Percentiles rank a stretch among this genome's conserved stretches.
Conservation (phyloP, 2,888 invertebrate genomes). For the Ichneumoninae sp. region DNA sequence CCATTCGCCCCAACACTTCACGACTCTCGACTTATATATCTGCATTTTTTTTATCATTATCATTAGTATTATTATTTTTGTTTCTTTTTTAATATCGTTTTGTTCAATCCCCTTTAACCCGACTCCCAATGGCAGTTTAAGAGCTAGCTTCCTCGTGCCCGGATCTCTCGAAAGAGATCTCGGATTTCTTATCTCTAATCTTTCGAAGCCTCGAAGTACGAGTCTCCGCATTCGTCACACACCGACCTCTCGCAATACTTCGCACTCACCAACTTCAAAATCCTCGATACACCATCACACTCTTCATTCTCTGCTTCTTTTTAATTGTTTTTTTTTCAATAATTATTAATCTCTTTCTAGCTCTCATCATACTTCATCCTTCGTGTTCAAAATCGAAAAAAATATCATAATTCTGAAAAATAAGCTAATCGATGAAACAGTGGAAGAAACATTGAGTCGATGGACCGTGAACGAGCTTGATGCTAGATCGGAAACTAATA, state of each 20-base stretch:
- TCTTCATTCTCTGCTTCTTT: conserved; percentile 42
- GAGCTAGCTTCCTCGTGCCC: conserved; percentile 81
- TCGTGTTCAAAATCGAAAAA: conserved; percentile 7
- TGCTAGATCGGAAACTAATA: conserved; percentile 43
- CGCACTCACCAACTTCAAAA: conserved; percentile 70
- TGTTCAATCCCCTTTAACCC: conserved; percentile 53
- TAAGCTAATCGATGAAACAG: conserved; percentile 16
- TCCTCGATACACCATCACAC: conserved; percentile 59
- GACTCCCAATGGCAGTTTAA: conserved; percentile 81
- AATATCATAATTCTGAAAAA: neutral
- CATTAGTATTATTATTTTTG: conserved; percentile 20
- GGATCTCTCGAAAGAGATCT: conserved; percentile 69
- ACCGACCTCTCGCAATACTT: conserved; percentile 45
- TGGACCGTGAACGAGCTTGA: conserved; percentile 28
- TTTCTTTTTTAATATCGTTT: conserved; percentile 20
- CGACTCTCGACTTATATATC: conserved; percentile 62
- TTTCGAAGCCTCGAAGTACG: conserved; percentile 64
- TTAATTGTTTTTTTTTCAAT: conserved; percentile 11
- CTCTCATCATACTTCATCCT: conserved; percentile 35
- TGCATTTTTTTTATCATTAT: conserved; percentile 18
- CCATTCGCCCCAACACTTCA: conserved; percentile 38
- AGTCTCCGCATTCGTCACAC: conserved; percentile 65
- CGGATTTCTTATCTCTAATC: conserved; percentile 78
- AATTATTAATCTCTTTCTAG: conserved; percentile 41
- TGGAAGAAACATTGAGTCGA: conserved; percentile 31